phyloP scores from a whole-genome alignment of 2,888 invertebrate species.

The Synanthedon formicaeformis region DNA sequence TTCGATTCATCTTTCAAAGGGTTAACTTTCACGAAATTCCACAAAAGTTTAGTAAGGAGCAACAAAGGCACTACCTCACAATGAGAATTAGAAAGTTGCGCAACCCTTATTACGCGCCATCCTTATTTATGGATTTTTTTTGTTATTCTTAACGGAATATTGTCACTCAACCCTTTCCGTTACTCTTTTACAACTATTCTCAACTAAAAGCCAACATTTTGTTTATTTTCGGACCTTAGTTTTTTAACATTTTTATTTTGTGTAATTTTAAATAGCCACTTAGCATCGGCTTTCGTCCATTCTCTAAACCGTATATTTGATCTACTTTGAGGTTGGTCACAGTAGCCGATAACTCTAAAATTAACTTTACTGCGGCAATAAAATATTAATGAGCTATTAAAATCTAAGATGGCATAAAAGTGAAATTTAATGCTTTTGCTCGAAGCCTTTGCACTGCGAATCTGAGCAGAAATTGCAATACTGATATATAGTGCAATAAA shows the following conservation, averaged over 20 bases:
- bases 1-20: conserved; percentile 21
- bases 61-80: conserved; percentile 51
- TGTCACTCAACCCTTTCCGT: conserved; percentile 62
- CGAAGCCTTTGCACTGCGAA: conserved; percentile 42
- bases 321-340: conserved; percentile 46
- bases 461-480: conserved; percentile 35
- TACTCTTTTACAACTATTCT: conserved; percentile 33
- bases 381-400: conserved; percentile 67
- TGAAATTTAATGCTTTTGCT: conserved; percentile 61
- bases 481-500: conserved; percentile 59
- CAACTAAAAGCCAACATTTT: no score
- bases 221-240: no score
- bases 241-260: no score
- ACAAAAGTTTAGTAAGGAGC: conserved; percentile 33
- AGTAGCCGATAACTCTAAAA: conserved; percentile 64
- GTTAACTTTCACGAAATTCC: conserved; percentile 58
- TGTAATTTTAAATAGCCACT: no score
- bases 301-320: conserved; percentile 16
- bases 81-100: conserved; percentile 65
- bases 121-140: conserved; percentile 51
- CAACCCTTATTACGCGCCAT: conserved; percentile 58
- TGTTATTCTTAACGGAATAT: conserved; percentile 51
- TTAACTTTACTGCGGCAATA: conserved; percentile 61
- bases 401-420: conserved; percentile 66
- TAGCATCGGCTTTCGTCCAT: neutral